These are phyloP conservation scores for Lochmaea crataegi DNA, from an alignment of 2,888 invertebrate genomes.

Conservation along the genomic window DNA sequence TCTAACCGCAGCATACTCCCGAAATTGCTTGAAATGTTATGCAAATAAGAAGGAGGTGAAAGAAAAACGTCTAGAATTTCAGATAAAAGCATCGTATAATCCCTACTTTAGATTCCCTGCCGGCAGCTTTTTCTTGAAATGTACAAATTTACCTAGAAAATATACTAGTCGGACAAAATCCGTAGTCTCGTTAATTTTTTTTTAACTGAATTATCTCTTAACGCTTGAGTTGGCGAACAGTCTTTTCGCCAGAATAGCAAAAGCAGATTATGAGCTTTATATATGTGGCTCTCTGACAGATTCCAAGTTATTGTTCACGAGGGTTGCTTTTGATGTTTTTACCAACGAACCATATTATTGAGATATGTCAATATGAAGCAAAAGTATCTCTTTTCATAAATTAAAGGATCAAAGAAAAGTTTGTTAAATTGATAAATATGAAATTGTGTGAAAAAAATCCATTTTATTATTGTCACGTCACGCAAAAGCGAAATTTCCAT, in stretches of 20 bases:
- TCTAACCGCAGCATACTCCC: conserved; percentile 38
- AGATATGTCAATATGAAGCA: too few relatives aligned
- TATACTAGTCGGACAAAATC: conserved; percentile 5
- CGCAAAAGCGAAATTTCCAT: conserved; percentile 31
- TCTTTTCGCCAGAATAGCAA: background rate
- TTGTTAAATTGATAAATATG: too few relatives aligned
- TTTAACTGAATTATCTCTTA: background rate
- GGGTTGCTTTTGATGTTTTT: too few relatives aligned
- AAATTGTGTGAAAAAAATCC: too few relatives aligned
- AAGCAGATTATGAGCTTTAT: background rate
- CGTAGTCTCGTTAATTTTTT: background rate
- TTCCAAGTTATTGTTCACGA: background rate
- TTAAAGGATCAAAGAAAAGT: too few relatives aligned
- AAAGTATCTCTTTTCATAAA: too few relatives aligned
- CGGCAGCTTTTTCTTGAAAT: conserved; percentile 33
- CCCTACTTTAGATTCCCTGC: conserved; percentile 45
- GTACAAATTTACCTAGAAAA: conserved; percentile 23
- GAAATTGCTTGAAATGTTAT: conserved; percentile 48
- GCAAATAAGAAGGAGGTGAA: conserved; percentile 45
- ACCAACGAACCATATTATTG: too few relatives aligned
- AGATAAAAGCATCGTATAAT: conserved; percentile 39
- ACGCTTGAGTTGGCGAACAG: background rate
- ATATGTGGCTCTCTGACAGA: conserved; percentile 6
- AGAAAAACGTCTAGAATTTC: conserved; percentile 45
- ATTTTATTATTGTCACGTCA: background rate